phyloP scores from a whole-genome alignment of 2,797 vertebrate genomes.

The Tamandua tetradactyla region DNA sequence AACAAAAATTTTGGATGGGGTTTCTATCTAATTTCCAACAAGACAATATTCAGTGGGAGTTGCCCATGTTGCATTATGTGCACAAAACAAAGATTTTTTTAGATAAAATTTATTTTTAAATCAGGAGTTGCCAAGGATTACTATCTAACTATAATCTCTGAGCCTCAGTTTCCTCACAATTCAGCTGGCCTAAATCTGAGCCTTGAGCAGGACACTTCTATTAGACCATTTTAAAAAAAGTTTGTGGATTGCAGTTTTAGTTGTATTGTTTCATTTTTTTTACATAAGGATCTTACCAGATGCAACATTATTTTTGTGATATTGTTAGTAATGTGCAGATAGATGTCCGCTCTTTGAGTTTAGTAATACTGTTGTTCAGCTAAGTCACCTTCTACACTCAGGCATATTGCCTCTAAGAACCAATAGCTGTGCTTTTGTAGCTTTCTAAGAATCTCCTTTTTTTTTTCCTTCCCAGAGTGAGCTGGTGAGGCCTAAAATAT shows the following conservation, averaged over 20 bases:
- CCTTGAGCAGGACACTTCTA: background rate
- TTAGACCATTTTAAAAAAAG: background rate
- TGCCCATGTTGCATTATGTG: background rate
- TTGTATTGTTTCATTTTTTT: background rate
- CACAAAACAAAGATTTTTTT: background rate
- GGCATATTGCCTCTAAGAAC: background rate
- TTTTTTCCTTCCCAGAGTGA: background rate
- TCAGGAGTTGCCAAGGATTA: background rate
- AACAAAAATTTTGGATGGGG: conserved; percentile 2
- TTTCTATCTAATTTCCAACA: background rate
- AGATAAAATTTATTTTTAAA: conserved; percentile 8
- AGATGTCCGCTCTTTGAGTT: background rate
- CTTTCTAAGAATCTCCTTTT: background rate
- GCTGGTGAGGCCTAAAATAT: background rate
- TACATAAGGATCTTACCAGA: background rate
- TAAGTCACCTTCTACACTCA: background rate
- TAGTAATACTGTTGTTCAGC: background rate
- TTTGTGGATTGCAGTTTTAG: background rate
- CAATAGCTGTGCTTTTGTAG: background rate
- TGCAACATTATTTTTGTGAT: background rate
- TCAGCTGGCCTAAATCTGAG: background rate
- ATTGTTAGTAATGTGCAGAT: background rate
- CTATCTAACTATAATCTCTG: background rate
- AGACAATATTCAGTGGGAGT: conserved; percentile 13
- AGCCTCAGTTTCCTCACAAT: background rate